Evolutionary conservation across 2,888 invertebrate species (phyloP), one percentile per base, ranked within the genome.

Genomic region (Chymomyza fuscimana): DNA sequence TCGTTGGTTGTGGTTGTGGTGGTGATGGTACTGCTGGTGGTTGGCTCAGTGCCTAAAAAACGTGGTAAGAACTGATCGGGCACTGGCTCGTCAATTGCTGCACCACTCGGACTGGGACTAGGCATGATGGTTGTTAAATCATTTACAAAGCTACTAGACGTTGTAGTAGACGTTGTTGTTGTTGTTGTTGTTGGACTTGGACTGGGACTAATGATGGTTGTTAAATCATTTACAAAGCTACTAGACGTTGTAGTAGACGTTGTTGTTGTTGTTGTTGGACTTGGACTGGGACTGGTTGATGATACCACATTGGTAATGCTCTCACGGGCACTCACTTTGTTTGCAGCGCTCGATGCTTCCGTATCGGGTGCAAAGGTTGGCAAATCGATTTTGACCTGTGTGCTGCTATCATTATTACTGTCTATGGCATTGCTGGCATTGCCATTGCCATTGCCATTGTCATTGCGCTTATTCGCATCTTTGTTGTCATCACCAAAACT

Each of bases 331-430:
- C 89, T 84, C 89, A 87, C 89, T 82, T 87, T 86, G 67, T 79
- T 80, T 46, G 73, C 79, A 64, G 74, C 76, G 50, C 73, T 72
- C 73, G 79, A 64, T 40, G 69, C 29, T 40, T 75, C 40, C 29
- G 72, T 5, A 67, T 95, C 95, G 65, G 95, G 94, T 40, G 94
- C 93, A 91, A 93, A 94, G 25, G 94, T 94, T 50, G 95, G 95
- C 70, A 95, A 91, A 40, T 94, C 93, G 69, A 95, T 93, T 89
- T 93, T 93, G 46, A 95, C 93, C 75, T 92, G 92, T 46, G 93
- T 90, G 71, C 92, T 92, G 65, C 90, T 92, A 22, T 83, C 79
- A 63, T 71, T 77, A 29, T 71, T 71, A 56, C 63, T 71, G 15
- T 70, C 74, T n/a, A 70, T 67, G 32, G 56, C 64, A 75, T 92